Evolutionary conservation across 2,888 invertebrate species (phyloP), one percentile per base, ranked within the genome.

Genomic region (Andrena bicolor): DNA sequence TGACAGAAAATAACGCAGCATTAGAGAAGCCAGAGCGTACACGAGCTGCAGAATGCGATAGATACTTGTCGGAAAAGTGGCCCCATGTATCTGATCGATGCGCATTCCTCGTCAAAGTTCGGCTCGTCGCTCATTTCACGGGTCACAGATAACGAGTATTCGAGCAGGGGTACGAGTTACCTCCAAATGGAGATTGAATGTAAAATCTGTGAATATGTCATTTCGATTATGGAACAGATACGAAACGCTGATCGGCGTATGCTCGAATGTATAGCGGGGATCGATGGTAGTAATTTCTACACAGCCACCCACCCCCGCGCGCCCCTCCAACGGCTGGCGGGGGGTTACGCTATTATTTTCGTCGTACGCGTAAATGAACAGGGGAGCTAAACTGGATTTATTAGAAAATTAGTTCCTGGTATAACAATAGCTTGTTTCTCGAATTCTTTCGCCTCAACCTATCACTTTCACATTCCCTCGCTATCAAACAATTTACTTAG

Each of bases 271-370:
- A 63, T 51, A 63, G 23, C 49, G 30, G 82, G 56, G 82, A 83
- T 83, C 83, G 79, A 83, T 83, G 82, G 72, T 75, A 74, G 79
- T 80, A 78, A 83, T 83, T 82, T 82, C 80, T 70, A 80, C 75
- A 26, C 60, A 68, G 71, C 58, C 79, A 70, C 80, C 61, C 78
- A 6, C 32, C 10, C 48, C 48, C 63, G 30, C 77, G 30, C 70
- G 16, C 28, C 53, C 20, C 13, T 20, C 26, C 32, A 30, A 4
- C 56, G 48, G 30, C 41, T 30, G 16, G 56, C 79, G 26, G 73
- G 68, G 79, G 56, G 68, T 64, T 70, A 58, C 71, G 51, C 77
- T 80, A 60, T 77, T 79, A 79, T 68, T 79, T 78, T 80, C 80
- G 32, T 64, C 49, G 49, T 41, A 41, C 58, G 49, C 64, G 77